Base-by-base conservation (phyloP, 2,888 invertebrate species). In the Papilio protenor region DNA sequence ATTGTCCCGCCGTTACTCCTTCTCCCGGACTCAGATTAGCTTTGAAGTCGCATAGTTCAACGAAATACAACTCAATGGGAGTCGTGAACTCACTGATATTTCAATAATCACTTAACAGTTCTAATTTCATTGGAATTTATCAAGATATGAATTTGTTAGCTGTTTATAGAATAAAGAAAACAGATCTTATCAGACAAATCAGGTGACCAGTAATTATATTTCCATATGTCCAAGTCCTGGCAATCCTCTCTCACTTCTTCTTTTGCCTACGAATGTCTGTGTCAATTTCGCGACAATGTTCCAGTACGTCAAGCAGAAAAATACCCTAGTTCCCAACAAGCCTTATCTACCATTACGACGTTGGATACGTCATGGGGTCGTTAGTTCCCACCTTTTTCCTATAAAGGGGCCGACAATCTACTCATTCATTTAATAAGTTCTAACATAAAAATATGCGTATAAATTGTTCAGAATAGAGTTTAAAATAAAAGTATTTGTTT, bases 1-100 rank as follows among this genome's bases (percentile, higher is more conserved):
- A 88, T 90, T 90, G 85, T 86, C 84, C 81, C 76, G 75, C 70
- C 66, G 77, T 73, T 78, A 81, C 81, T 81, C 87, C 84, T 85
- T 85, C 82, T 83, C 83, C 82, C 81, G 79, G 79, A 77, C 81
- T 77, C 79, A 82, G 85, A 87, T 87, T 85, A 84, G 85, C 83
- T 88, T 86, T 83, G 84, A 84, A 85, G 79, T 81, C 76, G 77
- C 83, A 82, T 75, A 78, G 77, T 78, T 79, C 70, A 76, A 80
- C 59, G 77, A 77, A 79, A 79, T 73, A 75, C 72, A 69, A 77
- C 59, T 72, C 12, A 73, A 33, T 57, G 70, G 66, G 76, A 73
- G 79, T 45, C 14, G 16, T 75, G 73, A 75, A 73, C 71, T 79
- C 73, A 77, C 18, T 73, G 47, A 75, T 57, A 45, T 69, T 69